Evolutionary conservation across 2,797 vertebrate species (phyloP).

Genomic region (Antrozous pallidus): DNA sequence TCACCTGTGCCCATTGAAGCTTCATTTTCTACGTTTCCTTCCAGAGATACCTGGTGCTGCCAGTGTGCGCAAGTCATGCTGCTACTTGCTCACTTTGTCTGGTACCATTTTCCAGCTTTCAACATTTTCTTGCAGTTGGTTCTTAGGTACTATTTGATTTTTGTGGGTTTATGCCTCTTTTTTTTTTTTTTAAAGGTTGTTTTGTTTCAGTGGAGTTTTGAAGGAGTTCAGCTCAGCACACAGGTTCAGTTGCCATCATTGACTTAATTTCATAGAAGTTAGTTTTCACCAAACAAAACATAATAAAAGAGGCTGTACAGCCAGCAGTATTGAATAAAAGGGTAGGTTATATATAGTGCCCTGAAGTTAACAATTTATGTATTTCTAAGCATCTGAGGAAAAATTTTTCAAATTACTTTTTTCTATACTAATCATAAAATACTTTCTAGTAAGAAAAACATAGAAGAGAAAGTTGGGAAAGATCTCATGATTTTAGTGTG

Average conservation of each 20-base stretch:
- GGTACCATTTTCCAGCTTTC: neutral
- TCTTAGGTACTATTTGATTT: conserved; percentile 15
- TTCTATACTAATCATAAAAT: conserved; percentile 28
- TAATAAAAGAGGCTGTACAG: neutral
- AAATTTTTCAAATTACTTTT: conserved; percentile 30
- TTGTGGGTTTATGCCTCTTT: neutral
- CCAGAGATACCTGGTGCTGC: neutral
- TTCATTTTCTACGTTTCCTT: neutral
- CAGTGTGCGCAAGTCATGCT: too few species aligned
- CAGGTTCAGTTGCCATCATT: neutral
- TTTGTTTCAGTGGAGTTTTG: conserved; percentile 44
- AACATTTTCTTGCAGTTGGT: conserved; percentile 10
- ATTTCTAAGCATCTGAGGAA: conserved; percentile 12
- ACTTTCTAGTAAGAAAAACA: neutral
- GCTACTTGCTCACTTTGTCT: neutral
- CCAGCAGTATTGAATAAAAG: neutral
- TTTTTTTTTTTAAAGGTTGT: neutral
- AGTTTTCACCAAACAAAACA: conserved; percentile 29
- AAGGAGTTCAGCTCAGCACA: neutral
- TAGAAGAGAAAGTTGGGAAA: neutral
- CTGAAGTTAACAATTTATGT: neutral
- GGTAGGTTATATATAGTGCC: neutral
- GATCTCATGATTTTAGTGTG: neutral
- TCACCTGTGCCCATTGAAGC: neutral
- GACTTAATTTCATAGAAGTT: conserved; percentile 24